These are phyloP conservation scores for Loriculus beryllinus DNA, from an alignment of 2,797 vertebrate species.

Conservation along the genomic window DNA sequence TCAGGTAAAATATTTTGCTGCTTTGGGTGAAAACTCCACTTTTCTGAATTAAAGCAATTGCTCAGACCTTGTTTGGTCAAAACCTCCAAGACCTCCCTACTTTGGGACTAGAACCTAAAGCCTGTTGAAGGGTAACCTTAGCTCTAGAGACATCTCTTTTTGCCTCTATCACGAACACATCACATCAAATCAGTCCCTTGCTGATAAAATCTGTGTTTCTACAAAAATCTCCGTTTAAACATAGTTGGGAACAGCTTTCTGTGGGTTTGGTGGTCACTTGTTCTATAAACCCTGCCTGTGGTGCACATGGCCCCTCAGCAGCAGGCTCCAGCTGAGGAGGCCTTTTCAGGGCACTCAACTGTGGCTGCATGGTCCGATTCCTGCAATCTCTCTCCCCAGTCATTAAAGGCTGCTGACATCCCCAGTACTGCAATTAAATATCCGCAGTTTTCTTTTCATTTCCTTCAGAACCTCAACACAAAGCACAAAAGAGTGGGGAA, in stretches of 20 bases:
- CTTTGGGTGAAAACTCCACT: not conserved
- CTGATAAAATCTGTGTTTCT: not conserved
- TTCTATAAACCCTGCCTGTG: not conserved
- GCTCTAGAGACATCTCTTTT: not conserved
- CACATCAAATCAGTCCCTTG: not conserved
- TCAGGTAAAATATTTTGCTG: not conserved
- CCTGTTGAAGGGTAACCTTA: not conserved
- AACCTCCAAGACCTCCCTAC: not conserved
- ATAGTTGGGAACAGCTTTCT: not conserved
- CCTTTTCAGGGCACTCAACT: not conserved
- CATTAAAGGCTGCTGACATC: not conserved
- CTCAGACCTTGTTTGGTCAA: not conserved
- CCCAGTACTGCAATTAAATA: not conserved
- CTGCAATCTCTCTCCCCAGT: not conserved
- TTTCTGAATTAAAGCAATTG: not conserved
- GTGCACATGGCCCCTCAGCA: not conserved
- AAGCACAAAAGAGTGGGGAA: not conserved
- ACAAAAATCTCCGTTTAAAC: not conserved
- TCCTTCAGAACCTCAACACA: not conserved
- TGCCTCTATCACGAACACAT: not conserved
- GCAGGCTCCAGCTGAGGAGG: not conserved
- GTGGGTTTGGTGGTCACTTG: not conserved
- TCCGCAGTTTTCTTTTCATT: not conserved
- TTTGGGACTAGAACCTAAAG: not conserved
- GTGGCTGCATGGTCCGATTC: not conserved